These are phyloP conservation scores for Athripsodes cinereus DNA, from an alignment of 2,888 invertebrate genomes.

Conservation along the genomic window DNA sequence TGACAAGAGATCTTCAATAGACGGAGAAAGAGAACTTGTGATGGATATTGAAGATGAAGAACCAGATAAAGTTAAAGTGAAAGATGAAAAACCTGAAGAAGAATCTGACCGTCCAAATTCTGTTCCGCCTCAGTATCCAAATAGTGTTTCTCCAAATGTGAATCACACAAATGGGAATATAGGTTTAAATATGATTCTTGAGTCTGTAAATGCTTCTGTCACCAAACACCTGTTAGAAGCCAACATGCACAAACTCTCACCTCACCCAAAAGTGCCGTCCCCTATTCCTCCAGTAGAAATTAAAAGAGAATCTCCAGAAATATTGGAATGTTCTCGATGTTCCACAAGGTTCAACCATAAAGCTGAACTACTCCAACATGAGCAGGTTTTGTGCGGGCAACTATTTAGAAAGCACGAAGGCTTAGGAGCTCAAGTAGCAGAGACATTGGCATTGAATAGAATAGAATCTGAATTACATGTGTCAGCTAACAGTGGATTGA, in stretches of 20 bases:
- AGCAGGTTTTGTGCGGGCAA: constrained; percentile 56
- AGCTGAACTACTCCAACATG: constrained; percentile 63
- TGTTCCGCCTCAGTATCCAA: constrained; percentile 9
- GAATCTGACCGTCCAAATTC: constrained; percentile 24
- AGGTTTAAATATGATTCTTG: constrained; percentile 64
- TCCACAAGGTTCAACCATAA: constrained; percentile 53
- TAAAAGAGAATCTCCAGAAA: constrained; percentile 42
- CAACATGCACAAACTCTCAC: constrained; percentile 60
- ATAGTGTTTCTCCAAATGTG: constrained; percentile 33
- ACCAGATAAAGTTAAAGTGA: constrained; percentile 41
- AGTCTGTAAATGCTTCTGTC: constrained; percentile 68
- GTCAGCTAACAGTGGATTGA: constrained; percentile 52
- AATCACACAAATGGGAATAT: constrained; percentile 49
- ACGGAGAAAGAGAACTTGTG: constrained; percentile 54
- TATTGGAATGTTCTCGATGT: constrained; percentile 53
- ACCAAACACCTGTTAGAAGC: constrained; percentile 68
- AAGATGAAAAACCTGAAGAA: constrained; percentile 42
- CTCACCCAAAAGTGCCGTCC: constrained; percentile 44
- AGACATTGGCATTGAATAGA: constrained; percentile 54
- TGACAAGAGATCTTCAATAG: constrained; percentile 47
- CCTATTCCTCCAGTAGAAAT: constrained; percentile 36
- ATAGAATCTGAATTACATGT: constrained; percentile 47
- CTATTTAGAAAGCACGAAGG: constrained; percentile 61
- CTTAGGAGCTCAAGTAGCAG: constrained; percentile 71
- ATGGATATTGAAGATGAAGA: constrained; percentile 64